Evolutionary conservation across 1,140 invertebrate genomes (phyloP), one percentile per base, ranked within the genome.

Genomic region (Mizuhopecten yessoensis): DNA sequence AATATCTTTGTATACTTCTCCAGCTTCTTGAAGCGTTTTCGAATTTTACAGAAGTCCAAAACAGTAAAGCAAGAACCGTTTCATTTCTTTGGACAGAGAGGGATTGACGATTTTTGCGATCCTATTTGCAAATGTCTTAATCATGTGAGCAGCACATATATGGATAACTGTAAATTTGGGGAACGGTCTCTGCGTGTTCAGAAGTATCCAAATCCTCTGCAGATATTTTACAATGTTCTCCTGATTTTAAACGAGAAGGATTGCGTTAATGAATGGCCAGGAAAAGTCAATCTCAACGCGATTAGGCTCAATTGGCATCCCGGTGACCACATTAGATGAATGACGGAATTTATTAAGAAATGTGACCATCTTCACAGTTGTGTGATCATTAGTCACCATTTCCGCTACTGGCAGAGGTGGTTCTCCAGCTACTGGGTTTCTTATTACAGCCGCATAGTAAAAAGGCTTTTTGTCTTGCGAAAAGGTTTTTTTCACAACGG

Each of bases 321-420:
- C 29, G 34, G 34, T 57, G 0, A 89, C 87, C 0, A 23, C 11
- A 42, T 15, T 42, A 17, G 88, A 57, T 33, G 88, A 39, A 33
- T 89, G 88, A 0, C 45, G 7, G 15, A 89, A 33, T 34, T 89
- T 89, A 33, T 57, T 29, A 29, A 36, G 34, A 33, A 89, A 89
- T 15, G 39, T 29, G 15, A 49, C 45, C 29, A 89, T 89, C 0
- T 42, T 36, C 17, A 89, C 88, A 9, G 88, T 33, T 11, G 45
- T 89, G 29, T 89, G 88, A 33, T 89, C 88, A 89, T 89, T 89
- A 9, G 88, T 89, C 3, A 89, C 33, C 88, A 89, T 89, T 49
- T 89, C 88, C 0, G n/a, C 23, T 33, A 89, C 88, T 33, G 39
- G 88, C 34, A 89, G 3, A 36, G 88, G 33, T 34, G 88, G 88